phyloP scores from a whole-genome alignment of 2,888 invertebrate genomes.

The Ichneumoninae sp. region DNA sequence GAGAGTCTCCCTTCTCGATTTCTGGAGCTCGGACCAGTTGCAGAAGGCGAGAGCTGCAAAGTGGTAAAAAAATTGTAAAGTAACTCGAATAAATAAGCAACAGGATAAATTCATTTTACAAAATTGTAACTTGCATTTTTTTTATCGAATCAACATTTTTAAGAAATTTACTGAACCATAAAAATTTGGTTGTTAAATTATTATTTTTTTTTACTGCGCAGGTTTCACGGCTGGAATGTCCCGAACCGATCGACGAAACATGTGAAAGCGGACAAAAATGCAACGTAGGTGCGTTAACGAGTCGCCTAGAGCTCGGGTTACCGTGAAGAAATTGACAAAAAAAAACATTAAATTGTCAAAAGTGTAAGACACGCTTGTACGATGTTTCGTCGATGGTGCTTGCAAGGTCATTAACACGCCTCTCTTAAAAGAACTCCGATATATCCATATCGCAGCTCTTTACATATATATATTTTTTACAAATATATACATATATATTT shows the following conservation, averaged over 20 bases:
- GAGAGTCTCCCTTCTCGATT: conserved; percentile 87
- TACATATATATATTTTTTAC: no score
- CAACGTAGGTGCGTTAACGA: conserved; percentile 44
- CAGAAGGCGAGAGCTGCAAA: conserved; percentile 89
- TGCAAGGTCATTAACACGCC: conserved; percentile 68
- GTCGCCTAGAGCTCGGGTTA: conserved; percentile 46
- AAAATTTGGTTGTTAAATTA: neutral
- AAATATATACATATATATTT: no score
- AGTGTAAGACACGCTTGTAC: conserved; percentile 52
- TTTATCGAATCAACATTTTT: neutral
- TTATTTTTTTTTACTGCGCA: neutral
- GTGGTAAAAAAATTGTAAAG: conserved; percentile 52
- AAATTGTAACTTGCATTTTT: neutral
- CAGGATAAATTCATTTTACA: neutral
- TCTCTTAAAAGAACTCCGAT: neutral
- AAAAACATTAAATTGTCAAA: conserved; percentile 3
- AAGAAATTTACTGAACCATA: neutral
- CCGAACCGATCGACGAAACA: conserved; percentile 27
- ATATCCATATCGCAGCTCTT: no score
- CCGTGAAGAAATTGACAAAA: conserved; percentile 20
- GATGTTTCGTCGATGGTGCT: conserved; percentile 47
- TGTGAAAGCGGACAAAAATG: conserved; percentile 17
- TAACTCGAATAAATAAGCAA: no score
- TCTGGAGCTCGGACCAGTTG: conserved; percentile 89
- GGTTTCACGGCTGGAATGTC: conserved; percentile 7